These are phyloP conservation scores for Sebastes paucispinis DNA, from an alignment of 2,797 vertebrate species.

Conservation along the genomic window DNA sequence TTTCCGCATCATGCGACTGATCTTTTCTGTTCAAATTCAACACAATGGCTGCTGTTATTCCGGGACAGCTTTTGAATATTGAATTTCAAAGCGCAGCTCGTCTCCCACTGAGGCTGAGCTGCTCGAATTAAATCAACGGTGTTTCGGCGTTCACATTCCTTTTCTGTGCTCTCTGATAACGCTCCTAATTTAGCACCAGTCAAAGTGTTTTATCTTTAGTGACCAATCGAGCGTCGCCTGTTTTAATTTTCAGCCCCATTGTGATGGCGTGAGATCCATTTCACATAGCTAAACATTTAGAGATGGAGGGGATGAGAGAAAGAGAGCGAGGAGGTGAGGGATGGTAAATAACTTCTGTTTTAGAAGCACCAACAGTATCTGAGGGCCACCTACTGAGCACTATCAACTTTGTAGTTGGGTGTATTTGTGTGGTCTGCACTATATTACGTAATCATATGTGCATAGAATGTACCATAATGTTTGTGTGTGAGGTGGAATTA, in stretches of 20 bases:
- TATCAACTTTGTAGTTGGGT: background rate
- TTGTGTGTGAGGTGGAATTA: background rate
- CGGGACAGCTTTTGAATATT: constrained; percentile 48
- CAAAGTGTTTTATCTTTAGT: constrained; percentile 54
- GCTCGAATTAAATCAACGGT: constrained; percentile 40
- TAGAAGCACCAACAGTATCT: background rate
- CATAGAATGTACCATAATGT: background rate
- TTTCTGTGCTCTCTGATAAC: constrained; percentile 29
- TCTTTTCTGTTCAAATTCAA: constrained; percentile 45
- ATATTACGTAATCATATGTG: background rate
- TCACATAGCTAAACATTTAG: constrained; percentile 17
- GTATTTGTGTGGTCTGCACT: background rate
- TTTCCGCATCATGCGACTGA: constrained; percentile 30
- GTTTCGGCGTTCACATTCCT: constrained; percentile 25
- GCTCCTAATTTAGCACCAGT: constrained; percentile 48
- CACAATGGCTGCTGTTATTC: constrained; percentile 64
- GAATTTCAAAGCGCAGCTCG: constrained; percentile 43
- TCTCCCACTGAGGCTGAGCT: constrained; percentile 39
- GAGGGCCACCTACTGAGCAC: background rate
- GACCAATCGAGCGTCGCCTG: constrained; percentile 44
- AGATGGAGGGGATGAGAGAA: background rate
- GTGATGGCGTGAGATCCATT: constrained; percentile 13
- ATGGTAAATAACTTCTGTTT: constrained; percentile 4
- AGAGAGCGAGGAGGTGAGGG: background rate
- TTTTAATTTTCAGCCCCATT: constrained; percentile 39